Conservation (phyloP, 2,797 vertebrate genomes). For the Enteromius mattozi region DNA sequence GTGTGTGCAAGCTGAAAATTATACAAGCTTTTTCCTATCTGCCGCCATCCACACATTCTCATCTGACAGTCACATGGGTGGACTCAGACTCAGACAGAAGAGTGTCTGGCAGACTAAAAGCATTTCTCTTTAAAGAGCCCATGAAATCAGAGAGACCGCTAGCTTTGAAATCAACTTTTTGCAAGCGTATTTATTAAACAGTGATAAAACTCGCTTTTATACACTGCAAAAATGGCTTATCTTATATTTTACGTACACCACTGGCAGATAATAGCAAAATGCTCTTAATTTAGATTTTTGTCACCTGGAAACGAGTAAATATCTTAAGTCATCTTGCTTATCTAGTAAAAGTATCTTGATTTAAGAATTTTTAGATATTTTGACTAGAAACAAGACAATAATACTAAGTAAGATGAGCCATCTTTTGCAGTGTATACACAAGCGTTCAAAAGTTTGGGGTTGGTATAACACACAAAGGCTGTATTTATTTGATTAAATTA, state of each 20-base stretch:
- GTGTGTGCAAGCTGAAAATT: slow-evolving; percentile 25
- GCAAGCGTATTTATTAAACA: neutral
- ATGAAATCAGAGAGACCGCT: neutral
- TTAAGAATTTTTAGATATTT: no score
- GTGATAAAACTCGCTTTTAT: neutral
- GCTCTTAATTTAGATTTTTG: no score
- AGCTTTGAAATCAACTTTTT: neutral
- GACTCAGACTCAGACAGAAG: neutral
- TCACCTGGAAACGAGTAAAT: no score
- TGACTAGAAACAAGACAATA: no score
- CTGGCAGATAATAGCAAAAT: no score
- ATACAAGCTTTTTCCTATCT: slow-evolving; percentile 31
- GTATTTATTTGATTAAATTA: neutral
- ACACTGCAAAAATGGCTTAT: no score
- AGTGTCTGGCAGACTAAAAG: slow-evolving; percentile 12
- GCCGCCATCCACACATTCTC: slow-evolving; percentile 18
- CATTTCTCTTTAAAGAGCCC: slow-evolving; percentile 4
- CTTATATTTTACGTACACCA: no score
- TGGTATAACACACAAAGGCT: neutral
- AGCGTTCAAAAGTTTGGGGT: neutral
- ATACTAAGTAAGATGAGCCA: no score
- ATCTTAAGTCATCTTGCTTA: no score
- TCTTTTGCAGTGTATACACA: no score
- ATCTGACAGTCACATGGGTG: slow-evolving; percentile 48
- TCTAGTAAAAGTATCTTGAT: no score